A percentile compares a stretch with the other conserved stretches of the same genome.
Evolutionary conservation across 1,140 invertebrate species (phyloP).

Genomic region (Drosophila santomea): DNA sequence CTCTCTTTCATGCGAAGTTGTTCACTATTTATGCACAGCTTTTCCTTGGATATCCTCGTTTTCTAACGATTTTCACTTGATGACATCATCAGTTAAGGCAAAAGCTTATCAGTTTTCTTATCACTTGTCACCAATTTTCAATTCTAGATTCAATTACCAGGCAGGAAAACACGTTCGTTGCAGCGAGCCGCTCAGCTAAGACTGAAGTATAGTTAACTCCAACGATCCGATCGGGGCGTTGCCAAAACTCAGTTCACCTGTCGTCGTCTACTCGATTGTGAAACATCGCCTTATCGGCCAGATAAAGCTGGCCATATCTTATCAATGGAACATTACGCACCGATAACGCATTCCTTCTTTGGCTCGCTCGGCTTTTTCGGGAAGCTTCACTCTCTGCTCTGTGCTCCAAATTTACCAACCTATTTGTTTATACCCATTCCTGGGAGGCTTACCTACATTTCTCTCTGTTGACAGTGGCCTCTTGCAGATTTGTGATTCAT

Average conservation of each 20-base stretch:
- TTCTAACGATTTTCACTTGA: slow-evolving; percentile 57
- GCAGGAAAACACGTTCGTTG: slow-evolving; percentile 77
- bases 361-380: slow-evolving; percentile 13
- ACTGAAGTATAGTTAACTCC: slow-evolving; percentile 57
- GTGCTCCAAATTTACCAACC: slow-evolving; percentile 55
- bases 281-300: slow-evolving; percentile 59
- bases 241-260: slow-evolving; percentile 70
- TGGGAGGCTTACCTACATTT: not conserved
- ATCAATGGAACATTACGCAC: slow-evolving; percentile 52
- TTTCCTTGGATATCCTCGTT: slow-evolving; percentile 20
- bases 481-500: slow-evolving; percentile 69
- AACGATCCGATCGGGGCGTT: slow-evolving; percentile 64
- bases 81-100: slow-evolving; percentile 63
- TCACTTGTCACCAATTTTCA: slow-evolving; percentile 32
- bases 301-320: slow-evolving; percentile 61
- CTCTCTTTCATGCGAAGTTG: slow-evolving; percentile 16
- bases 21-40: slow-evolving; percentile 14
- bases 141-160: slow-evolving; percentile 54
- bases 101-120: slow-evolving; percentile 53
- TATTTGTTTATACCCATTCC: slow-evolving; percentile 52
- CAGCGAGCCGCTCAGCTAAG: slow-evolving; percentile 71
- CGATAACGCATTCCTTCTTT: slow-evolving; percentile 65
- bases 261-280: slow-evolving; percentile 65
- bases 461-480: slow-evolving; percentile 54
- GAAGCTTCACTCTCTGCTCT: not conserved